Conservation (phyloP, 2,113 vertebrate genomes). For the Paracyprichromis sp. region DNA sequence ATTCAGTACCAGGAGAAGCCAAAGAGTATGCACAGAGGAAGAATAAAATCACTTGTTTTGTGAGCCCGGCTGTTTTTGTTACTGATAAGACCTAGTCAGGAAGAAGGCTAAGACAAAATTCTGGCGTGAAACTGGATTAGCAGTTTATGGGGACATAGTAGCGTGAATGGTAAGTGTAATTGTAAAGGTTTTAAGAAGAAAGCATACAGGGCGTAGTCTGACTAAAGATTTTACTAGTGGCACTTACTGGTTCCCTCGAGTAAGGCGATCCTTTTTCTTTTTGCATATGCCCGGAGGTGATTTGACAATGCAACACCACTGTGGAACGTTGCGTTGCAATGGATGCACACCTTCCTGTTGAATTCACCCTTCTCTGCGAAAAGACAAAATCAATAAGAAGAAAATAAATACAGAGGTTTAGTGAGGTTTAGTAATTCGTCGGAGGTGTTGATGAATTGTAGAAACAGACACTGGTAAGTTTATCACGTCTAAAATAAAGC, state of each 20-base stretch:
- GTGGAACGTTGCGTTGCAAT: constrained; percentile 92
- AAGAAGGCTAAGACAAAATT: neutral
- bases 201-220: neutral
- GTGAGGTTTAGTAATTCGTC: neutral
- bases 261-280: constrained; percentile 87
- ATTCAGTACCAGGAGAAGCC: neutral
- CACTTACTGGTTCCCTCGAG: constrained; percentile 89
- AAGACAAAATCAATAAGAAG: constrained; percentile 7
- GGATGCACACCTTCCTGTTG: constrained; percentile 79
- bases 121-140: neutral
- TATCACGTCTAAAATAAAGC: neutral
- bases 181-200: neutral
- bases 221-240: neutral
- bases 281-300: constrained; percentile 91
- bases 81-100: neutral
- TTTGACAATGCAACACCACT: constrained; percentile 94
- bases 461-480: neutral
- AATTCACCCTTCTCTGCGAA: constrained; percentile 84
- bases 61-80: neutral
- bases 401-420: neutral
- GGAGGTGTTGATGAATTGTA: neutral
- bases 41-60: neutral
- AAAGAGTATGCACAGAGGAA: neutral
- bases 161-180: neutral
- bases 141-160: neutral